Conservation (phyloP, 2,113 vertebrate species). For the Salvelinus fontinalis region DNA sequence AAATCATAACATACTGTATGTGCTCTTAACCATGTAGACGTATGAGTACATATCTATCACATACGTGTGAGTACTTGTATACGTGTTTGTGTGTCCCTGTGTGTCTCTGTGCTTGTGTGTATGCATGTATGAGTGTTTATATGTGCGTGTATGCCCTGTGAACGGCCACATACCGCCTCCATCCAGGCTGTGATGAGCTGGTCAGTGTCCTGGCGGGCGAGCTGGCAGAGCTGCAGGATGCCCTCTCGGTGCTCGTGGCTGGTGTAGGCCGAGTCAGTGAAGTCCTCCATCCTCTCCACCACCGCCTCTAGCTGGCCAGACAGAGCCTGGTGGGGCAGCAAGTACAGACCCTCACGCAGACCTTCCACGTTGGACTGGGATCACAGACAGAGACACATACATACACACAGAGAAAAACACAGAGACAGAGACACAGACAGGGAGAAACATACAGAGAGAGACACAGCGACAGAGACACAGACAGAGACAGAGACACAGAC, state of each 20-base stretch:
- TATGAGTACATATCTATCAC: background rate
- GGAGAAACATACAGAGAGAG: too few relatives aligned
- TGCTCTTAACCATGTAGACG: constrained; percentile 6
- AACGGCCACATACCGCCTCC: constrained; percentile 81
- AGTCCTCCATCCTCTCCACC: constrained; percentile 92
- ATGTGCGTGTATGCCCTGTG: background rate
- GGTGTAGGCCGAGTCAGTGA: constrained; percentile 97
- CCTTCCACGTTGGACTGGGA: constrained; percentile 85
- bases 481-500: too few relatives aligned
- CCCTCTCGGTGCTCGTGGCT: constrained; percentile 93
- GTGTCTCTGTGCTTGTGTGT: constrained; percentile 9
- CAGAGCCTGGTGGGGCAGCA: constrained; percentile 82
- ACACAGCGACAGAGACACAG: too few relatives aligned
- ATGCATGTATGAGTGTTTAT: constrained; percentile 4
- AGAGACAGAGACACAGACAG: too few relatives aligned
- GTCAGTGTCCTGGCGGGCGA: constrained; percentile 84
- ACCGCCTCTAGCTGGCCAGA: constrained; percentile 82
- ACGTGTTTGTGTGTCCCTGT: background rate
- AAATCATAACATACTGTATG: background rate
- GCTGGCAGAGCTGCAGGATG: constrained; percentile 87
- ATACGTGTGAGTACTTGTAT: background rate
- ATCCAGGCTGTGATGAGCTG: constrained; percentile 87
- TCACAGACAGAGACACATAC: constrained; percentile 2
- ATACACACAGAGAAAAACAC: too few relatives aligned
- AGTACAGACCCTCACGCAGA: constrained; percentile 86